These are phyloP conservation scores for Drosophila histrio DNA, from an alignment of 2,888 invertebrate genomes.

Conservation along the genomic window DNA sequence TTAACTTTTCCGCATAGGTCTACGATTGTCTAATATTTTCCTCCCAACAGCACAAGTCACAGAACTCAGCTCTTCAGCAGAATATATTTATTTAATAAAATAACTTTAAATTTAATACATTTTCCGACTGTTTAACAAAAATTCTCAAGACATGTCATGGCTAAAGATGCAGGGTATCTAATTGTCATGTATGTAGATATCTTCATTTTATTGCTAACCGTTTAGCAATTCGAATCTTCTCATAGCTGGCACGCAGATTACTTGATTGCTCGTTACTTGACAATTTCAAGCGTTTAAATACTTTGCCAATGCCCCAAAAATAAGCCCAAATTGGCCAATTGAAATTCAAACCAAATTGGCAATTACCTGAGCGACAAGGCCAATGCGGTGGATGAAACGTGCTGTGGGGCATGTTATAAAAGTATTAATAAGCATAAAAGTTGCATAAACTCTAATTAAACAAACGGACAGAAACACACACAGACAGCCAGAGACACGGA, in stretches of 20 bases:
- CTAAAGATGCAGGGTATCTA: not conserved
- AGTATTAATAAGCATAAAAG: constrained; percentile 71
- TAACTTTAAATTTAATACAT: too few relatives aligned
- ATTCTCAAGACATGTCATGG: too few relatives aligned
- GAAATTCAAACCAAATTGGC: constrained; percentile 63
- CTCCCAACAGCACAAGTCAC: too few relatives aligned
- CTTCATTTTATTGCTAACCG: not conserved
- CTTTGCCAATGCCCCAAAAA: constrained; percentile 25
- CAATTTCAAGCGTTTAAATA: constrained; percentile 37
- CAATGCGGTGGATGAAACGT: not conserved
- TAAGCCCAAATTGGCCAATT: constrained; percentile 56
- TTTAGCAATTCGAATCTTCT: not conserved
- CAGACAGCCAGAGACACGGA: constrained; percentile 14
- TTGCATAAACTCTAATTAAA: constrained; percentile 69
- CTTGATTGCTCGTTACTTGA: constrained; percentile 21
- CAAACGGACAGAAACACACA: constrained; percentile 23
- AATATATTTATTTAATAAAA: too few relatives aligned
- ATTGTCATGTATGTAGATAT: not conserved
- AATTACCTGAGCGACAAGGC: constrained; percentile 43
- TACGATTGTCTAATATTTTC: too few relatives aligned
- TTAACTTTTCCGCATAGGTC: too few relatives aligned
- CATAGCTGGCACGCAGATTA: constrained; percentile 19
- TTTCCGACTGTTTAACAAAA: too few relatives aligned
- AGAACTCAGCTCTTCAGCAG: too few relatives aligned
- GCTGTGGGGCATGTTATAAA: constrained; percentile 40